A percentile compares a stretch with the other conserved stretches of the same genome.
These are phyloP conservation scores for Sterrhoptilus dennistouni DNA, from an alignment of 2,113 vertebrate genomes.

Conservation along the genomic window DNA sequence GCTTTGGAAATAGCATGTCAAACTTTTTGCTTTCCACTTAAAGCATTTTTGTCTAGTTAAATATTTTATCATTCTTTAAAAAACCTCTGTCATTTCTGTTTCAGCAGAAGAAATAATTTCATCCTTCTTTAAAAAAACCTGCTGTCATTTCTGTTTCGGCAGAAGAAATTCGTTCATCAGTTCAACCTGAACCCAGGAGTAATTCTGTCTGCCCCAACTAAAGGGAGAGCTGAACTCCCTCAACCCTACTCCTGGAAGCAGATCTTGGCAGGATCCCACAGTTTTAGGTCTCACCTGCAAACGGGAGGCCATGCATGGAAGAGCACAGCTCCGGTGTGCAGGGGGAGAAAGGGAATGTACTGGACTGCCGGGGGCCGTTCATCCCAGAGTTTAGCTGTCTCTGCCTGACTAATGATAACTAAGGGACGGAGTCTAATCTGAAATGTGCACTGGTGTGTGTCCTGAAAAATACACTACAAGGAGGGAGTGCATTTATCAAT, in stretches of 20 bases:
- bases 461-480: slow-evolving; percentile 43
- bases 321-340: neutral
- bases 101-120: neutral
- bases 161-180: neutral
- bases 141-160: neutral
- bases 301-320: neutral
- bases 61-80: neutral
- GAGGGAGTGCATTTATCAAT: slow-evolving; percentile 51
- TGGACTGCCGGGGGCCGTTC: neutral
- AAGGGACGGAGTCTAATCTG: slow-evolving; percentile 46
- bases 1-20: neutral
- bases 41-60: neutral
- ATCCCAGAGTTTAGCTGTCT: slow-evolving; percentile 33
- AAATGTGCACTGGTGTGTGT: slow-evolving; percentile 24
- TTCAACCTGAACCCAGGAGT: neutral
- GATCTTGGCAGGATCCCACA: neutral
- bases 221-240: neutral
- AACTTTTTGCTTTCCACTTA: neutral
- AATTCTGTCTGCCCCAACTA: neutral
- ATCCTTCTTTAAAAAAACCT: neutral
- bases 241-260: neutral
- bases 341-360: neutral
- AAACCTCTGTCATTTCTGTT: neutral
- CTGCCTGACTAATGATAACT: slow-evolving; percentile 56
- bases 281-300: neutral